Base-by-base conservation (phyloP, 23 tunicate genomes). In the Pegea sp. region DNA sequence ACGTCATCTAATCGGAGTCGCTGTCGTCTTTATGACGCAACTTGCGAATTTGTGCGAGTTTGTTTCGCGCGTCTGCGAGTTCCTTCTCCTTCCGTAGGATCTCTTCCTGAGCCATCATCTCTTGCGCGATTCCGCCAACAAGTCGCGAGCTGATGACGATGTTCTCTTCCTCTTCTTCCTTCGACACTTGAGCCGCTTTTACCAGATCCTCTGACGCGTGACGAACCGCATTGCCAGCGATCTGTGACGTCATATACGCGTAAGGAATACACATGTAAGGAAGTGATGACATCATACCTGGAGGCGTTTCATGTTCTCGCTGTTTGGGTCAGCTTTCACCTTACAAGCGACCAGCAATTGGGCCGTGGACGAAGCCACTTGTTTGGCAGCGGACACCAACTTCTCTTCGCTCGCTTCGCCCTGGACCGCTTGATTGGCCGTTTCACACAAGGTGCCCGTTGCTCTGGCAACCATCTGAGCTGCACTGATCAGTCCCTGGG, bases 41-140 rank as follows among this genome's bases (percentile, higher is more conserved):
- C 42, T 69, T 52, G 1, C 88, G 69, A 52, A 87, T 87, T 30
- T 87, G 78, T 0, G 97, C 97, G 44, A 75, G 69, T 65, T 87
- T 87, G 33, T 87, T 66, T 28, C 88, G 62, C 34, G 97, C 97
- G 16, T 70, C 77, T 38, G 70, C 69, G 16, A 87, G 73, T 65
- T 87, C 97, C 44, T 80, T 56, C 57, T 87, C 88, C 55, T 87
- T 87, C 20, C 97, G 67, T 49, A 87, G 57, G 29, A 87, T 87
- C 42, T 87, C 97, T 48, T 87, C 97, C 57, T 75, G 88, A 23
- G 97, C 97, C 88, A 69, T 70, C 97, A 87, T 87, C 31, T 87
- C 97, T 32, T 76, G 84, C 22, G 95, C 95, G 34, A 84, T 74
- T 24, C 81, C 84, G 57, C 84, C 95, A 11, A 84, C 95, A 21